Evolutionary conservation across 2,888 invertebrate genomes (phyloP), one percentile per base, ranked within the genome.

Genomic region (Trilocha varians): DNA sequence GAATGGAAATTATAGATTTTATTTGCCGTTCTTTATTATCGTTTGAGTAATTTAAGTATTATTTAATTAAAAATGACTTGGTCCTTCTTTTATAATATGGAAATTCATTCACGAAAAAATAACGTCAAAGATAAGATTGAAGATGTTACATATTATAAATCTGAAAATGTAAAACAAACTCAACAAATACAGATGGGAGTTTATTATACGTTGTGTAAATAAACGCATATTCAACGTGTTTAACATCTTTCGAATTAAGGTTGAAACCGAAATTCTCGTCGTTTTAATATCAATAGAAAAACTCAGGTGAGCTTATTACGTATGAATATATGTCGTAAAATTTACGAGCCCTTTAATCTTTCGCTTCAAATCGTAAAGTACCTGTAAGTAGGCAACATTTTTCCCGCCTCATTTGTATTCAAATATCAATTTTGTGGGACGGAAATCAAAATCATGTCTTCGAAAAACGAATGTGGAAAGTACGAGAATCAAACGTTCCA

Each of bases 311-410:
- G 53, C 56, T 57, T 65, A 56, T 65, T 59, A 56, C 50, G 47
- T 55, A 61, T 58, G 56, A 62, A 53, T 57, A 58, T 25, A 25
- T 46, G 46, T 53, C 56, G 52, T 51, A 57, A 62, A 57, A 47
- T 62, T 60, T 55, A 62, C 48, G 52, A 45, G 47, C 41, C 41
- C 51, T 60, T 62, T 62, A 61, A 64, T 62, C 59, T 64, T 53
- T 50, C 52, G 50, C 49, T 53, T 53, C 50, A 51, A 59, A 52
- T 59, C 55, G 53, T 57, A 58, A 56, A 58, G 43, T 38, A 48
- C 53, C 50, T 53, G 50, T 49, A 49, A 46, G 44, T 46, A 25
- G 33, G 52, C 47, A 49, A 55, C 38, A 49, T 54, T 53, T 53
- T 56, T 56, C 40, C 41, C 55, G 57, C 47, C 53, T 49, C 55